Base-by-base conservation (phyloP, 2,113 vertebrate species). In the Eidolon helvum region DNA sequence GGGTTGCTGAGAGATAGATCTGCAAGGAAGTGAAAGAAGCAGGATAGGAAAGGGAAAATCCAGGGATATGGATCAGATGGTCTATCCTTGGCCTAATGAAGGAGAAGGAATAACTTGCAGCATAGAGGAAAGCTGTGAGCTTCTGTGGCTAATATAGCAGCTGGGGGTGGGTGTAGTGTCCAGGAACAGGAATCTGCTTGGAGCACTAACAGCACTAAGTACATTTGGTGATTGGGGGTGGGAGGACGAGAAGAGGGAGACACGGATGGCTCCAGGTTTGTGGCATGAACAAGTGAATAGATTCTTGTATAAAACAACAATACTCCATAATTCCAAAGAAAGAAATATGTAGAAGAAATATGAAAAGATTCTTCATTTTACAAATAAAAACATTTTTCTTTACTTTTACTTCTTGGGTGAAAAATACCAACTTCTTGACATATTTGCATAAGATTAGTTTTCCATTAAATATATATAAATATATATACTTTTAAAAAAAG, bases 331-430 rank as follows among this genome's bases (percentile, higher is more conserved):
- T 33, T 57, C 19, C 61, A 21, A 82, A 72, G 66, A 59, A 86
- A 33, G 77, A 72, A 35, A 77, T 43, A 82, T 43, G 15, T 3
- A 61, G 87, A 88, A 79, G n/a, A 85, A 85, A 71, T 45, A 71
- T 10, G 33, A 6, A 78, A 87, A 75, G 71, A 74, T 22, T 61
- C 53, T 80, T 75, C n/a, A 38, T 59, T 69, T 87, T 79, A 57
- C 35, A 61, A 88, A 11, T 53, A 61, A 61, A 61, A 12, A 45
- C 26, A 2, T 11, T 65, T 77, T 33, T 43, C 66, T 88, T 90
- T 85, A 53, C 21, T 59, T 93, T 94, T 84, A 69, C n/a, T 72
- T 91, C 61, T 61, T 71, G 80, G 55, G 45, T 91, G 74, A 93
- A 93, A 95, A 77, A 82, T 75, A 69, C 16, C 33, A 95, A 66